Evolutionary conservation across 1,140 invertebrate species (phyloP), one percentile per base, ranked within the genome.

Genomic region (Seison nebaliae): DNA sequence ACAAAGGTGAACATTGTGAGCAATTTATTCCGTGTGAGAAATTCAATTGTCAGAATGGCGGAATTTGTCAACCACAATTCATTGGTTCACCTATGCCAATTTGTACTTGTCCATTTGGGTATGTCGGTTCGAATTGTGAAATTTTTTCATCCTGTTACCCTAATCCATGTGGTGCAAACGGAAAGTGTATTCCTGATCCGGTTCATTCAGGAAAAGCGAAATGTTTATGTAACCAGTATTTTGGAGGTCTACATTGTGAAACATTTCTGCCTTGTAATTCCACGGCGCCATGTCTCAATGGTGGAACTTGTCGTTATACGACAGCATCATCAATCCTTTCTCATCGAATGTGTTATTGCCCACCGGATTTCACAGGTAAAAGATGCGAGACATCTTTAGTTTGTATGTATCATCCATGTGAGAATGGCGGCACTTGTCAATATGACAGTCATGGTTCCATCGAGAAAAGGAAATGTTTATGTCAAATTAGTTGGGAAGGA

Each of bases 291-390:
- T 96, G 88, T 56, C 81, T 84, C 58, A 84, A 93, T 50, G 83
- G 79, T 0, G 84, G 81, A 19, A 93, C 81, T 0, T 94, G 86
- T 55, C 76, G 84, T 46, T 83, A 93, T 50, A 65, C 77, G n/a
- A 80, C 91, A 19, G 81, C 77, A 8, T n/a, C n/a, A n/a, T n/a
- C n/a, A n/a, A n/a, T n/a, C n/a, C 17, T 3, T 19, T 17, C 16
- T 23, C 28, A 30, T 26, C 84, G 74, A 63, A 67, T 68, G 42
- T 94, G 86, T 49, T 67, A 74, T 28, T 96, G 86, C 51, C 67
- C 73, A 3, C 71, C 78, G 50, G 86, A 84, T 1, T 94, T 73
- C 52, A 69, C 70, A 19, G 86, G 84, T 18, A 59, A 68, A 16
- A 63, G 68, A 37, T 84, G 80, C 51, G 75, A 80, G 51, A 65